These are phyloP conservation scores for Ochropacha duplaris DNA, from an alignment of 2,888 invertebrate genomes.

Conservation along the genomic window DNA sequence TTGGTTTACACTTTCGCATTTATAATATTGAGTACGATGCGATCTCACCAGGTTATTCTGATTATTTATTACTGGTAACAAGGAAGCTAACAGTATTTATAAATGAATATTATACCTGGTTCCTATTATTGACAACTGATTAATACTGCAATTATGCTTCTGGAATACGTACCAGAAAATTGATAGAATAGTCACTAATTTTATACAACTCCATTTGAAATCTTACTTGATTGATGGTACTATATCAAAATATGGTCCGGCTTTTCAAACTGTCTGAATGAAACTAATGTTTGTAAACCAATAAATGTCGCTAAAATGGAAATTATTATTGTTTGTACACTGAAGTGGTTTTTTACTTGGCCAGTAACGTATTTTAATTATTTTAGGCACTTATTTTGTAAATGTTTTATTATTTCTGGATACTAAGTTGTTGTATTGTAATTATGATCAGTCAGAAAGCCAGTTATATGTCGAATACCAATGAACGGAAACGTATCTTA, in stretches of 20 bases:
- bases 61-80: not conserved
- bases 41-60: not conserved
- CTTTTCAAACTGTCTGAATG: too few species aligned
- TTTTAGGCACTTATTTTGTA: not conserved
- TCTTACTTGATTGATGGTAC: too few species aligned
- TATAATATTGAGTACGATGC: too few species aligned
- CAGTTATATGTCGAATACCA: not conserved
- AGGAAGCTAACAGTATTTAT: not conserved
- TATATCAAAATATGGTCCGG: too few species aligned
- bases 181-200: too few species aligned
- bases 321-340: not conserved
- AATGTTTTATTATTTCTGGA: not conserved
- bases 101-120: too few species aligned
- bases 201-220: too few species aligned
- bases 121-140: too few species aligned
- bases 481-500: not conserved
- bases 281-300: too few species aligned
- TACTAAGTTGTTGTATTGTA: not conserved
- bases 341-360: conserved; percentile 12
- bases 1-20: too few species aligned
- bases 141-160: too few species aligned
- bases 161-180: too few species aligned
- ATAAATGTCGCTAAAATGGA: not conserved
- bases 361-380: conserved; percentile 33
- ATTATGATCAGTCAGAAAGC: not conserved